These are phyloP conservation scores for Thamnophis elegans DNA, from an alignment of 2,797 vertebrate genomes.

Conservation along the genomic window DNA sequence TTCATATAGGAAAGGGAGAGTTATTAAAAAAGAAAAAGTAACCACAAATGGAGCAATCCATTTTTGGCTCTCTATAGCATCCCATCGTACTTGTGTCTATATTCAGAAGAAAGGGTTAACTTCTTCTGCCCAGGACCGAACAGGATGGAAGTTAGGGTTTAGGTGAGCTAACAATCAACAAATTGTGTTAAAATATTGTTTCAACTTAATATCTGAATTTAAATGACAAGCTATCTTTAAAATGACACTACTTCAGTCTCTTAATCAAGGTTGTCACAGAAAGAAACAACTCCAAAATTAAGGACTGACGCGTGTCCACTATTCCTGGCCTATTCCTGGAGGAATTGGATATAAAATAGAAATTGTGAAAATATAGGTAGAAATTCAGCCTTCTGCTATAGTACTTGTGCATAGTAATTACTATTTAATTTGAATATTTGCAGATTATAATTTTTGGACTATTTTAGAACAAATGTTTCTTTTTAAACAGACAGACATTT, in stretches of 20 bases:
- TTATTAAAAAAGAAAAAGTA: not conserved
- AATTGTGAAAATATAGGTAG: not conserved
- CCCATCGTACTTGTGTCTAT: not conserved
- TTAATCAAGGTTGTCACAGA: not conserved
- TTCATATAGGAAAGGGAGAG: not conserved
- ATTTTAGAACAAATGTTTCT: not conserved
- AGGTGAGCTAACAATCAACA: not conserved
- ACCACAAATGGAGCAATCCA: not conserved
- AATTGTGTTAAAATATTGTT: not conserved
- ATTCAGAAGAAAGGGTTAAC: not conserved
- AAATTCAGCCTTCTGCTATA: not conserved
- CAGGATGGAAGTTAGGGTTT: not conserved
- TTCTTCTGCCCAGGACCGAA: not conserved
- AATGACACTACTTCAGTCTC: not conserved
- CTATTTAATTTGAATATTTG: not conserved
- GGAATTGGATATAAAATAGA: not conserved
- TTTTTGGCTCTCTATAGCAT: not conserved
- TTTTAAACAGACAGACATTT: not conserved
- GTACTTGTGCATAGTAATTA: not conserved
- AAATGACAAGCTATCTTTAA: not conserved
- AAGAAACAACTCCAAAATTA: not conserved
- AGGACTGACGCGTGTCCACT: not conserved
- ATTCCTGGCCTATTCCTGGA: not conserved
- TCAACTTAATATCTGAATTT: not conserved
- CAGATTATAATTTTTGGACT: not conserved